A percentile compares a stretch with the other conserved stretches of the same genome.
phyloP scores from a whole-genome alignment of 2,797 vertebrate species.

The Lacerta agilis region DNA sequence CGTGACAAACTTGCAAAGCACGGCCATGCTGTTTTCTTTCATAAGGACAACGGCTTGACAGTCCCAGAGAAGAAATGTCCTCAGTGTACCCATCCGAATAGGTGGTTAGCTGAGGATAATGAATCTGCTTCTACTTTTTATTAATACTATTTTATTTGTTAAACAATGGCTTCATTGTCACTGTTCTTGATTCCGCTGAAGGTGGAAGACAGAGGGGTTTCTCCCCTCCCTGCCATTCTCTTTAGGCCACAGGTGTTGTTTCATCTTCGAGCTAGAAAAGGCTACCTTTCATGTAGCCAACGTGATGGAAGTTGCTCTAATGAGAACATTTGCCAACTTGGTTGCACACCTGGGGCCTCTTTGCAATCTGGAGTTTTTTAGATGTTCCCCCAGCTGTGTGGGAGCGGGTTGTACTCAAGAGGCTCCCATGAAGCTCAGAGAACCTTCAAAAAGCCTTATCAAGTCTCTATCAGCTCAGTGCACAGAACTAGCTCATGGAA shows the following conservation, averaged over 20 bases:
- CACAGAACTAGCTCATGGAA: neutral
- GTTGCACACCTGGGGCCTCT: neutral
- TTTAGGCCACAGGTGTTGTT: neutral
- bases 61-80: neutral
- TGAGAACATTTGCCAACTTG: neutral
- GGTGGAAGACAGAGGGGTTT: fast-evolving
- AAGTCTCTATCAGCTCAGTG: neutral
- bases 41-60: neutral
- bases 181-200: fast-evolving
- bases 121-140: neutral
- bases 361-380: neutral
- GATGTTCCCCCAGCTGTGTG: neutral
- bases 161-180: too few relatives aligned
- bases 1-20: neutral
- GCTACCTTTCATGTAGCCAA: neutral
- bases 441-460: neutral
- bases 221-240: neutral
- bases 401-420: neutral
- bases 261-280: neutral
- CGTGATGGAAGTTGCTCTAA: neutral
- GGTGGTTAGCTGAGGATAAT: neutral
- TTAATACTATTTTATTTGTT: too few relatives aligned
- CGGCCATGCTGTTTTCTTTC: neutral
- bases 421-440: neutral
- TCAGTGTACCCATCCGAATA: neutral